Evolutionary conservation across 1,140 invertebrate genomes (phyloP).

Genomic region (Druon quercuslanigerum): DNA sequence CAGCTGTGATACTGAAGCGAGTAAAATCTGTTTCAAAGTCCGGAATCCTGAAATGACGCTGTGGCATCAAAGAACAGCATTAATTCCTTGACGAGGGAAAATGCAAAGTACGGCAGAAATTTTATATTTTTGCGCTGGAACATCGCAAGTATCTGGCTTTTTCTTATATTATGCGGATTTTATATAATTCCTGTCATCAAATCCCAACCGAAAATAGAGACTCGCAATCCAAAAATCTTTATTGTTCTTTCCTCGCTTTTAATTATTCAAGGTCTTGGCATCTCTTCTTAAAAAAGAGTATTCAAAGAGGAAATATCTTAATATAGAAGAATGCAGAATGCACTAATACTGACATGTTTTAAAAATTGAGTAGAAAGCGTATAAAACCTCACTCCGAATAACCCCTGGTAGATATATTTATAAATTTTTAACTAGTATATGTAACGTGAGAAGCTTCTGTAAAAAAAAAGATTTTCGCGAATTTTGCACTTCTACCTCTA

Average conservation of each 20-base stretch:
- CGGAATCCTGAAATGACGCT: constrained; percentile 19
- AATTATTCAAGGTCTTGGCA: not conserved
- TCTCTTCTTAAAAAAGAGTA: no score
- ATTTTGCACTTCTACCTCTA: no score
- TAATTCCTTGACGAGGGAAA: constrained; percentile 29
- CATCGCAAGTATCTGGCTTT: not conserved
- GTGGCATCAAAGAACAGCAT: constrained; percentile 21
- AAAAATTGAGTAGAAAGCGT: no score
- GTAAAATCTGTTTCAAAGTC: constrained; percentile 20
- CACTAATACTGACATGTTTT: no score
- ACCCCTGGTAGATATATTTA: no score
- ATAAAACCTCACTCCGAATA: no score
- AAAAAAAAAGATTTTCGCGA: no score
- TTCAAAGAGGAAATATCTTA: no score
- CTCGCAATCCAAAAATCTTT: not conserved
- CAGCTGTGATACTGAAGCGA: constrained; percentile 27
- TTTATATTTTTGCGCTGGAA: constrained; percentile 8
- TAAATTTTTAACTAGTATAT: no score
- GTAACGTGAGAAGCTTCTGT: no score
- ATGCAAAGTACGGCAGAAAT: not conserved
- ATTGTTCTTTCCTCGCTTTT: not conserved
- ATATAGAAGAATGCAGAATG: no score
- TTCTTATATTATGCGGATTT: constrained; percentile 1
- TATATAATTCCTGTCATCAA: constrained; percentile 4
- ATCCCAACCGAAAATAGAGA: not conserved